A percentile compares a stretch with the other conserved stretches of the same genome.
Conservation (phyloP, 2,888 invertebrate species). For the Orthosia cruda region DNA sequence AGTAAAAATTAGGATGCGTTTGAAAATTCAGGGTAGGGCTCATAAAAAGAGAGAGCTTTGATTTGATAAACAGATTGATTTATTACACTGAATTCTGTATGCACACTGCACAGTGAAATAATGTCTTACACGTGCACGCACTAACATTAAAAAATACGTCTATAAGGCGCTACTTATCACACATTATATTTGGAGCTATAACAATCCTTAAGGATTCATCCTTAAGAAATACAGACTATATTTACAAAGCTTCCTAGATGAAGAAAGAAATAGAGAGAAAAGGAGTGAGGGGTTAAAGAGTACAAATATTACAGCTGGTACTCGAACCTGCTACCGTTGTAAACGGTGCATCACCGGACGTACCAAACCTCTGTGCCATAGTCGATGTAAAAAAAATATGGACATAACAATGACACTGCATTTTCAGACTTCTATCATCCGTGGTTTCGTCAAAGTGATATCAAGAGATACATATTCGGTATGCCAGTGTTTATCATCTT, state of each 20-base stretch:
- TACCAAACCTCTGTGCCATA: background rate
- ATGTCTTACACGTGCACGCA: background rate
- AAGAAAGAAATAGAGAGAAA: too few species aligned
- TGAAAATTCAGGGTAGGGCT: background rate
- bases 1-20: background rate
- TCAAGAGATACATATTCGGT: constrained; percentile 86
- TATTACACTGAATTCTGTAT: background rate
- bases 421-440: constrained; percentile 86
- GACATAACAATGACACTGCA: constrained; percentile 27
- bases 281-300: too few species aligned
- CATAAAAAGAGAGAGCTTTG: too few species aligned
- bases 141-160: background rate
- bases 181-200: background rate
- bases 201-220: too few species aligned
- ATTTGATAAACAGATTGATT: background rate
- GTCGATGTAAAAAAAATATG: background rate
- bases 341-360: background rate
- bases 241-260: background rate
- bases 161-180: background rate
- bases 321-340: constrained; percentile 8
- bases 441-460: constrained; percentile 80
- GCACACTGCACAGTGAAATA: background rate
- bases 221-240: background rate
- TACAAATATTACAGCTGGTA: background rate
- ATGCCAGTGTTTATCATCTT: constrained; percentile 73